Percentiles rank a stretch among this genome's conserved stretches.
phyloP scores from a whole-genome alignment of 2,113 vertebrate genomes.

The Sus scrofa region T2T-Sscrofa CM000815.6:126811001-126811500 shows the following conservation, averaged over 20 bases:
- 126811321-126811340: not conserved
- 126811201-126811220: constrained; percentile 35
- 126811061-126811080: constrained; percentile 16
- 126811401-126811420: not conserved
- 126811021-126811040: constrained; percentile 1
- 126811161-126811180: constrained; percentile 26
- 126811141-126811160: constrained; percentile 45
- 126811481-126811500: not conserved
- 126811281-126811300: constrained; percentile 19
- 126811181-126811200: constrained; percentile 13
- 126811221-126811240: constrained; percentile 4
- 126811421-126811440: not conserved
- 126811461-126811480: not conserved
- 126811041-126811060: not conserved
- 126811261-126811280: not conserved
- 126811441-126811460: not conserved
- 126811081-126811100: not conserved
- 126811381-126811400: not conserved
- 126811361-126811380: not conserved
- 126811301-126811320: not conserved
- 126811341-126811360: not conserved
- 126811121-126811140: not conserved
- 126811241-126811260: not conserved
- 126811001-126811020: not conserved
- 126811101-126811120: constrained; percentile 9